Conservation (phyloP, 2,888 invertebrate genomes). For the Scaptomyza caliginosa region DNA sequence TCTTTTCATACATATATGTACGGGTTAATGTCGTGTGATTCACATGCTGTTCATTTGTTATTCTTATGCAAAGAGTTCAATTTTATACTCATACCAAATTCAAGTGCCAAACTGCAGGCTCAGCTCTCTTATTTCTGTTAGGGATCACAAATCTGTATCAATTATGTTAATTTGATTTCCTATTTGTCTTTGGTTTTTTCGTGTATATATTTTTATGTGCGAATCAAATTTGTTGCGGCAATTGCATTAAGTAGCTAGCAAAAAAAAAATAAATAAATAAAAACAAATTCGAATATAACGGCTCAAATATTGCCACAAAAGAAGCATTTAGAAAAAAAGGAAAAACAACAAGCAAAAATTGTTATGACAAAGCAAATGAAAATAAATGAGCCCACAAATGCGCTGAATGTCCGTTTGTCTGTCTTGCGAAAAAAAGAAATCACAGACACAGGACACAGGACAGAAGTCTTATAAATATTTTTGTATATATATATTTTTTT, state of each 20-base stretch:
- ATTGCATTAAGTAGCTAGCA: conserved; percentile 70
- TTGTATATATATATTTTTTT: neutral
- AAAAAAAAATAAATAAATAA: too few relatives aligned
- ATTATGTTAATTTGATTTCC: conserved; percentile 75
- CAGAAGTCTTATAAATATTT: conserved; percentile 16
- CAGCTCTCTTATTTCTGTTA: neutral
- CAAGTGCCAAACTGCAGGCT: conserved; percentile 5
- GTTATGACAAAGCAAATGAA: conserved; percentile 78
- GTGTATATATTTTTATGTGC: conserved; percentile 51
- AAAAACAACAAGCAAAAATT: conserved; percentile 47
- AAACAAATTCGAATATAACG: conserved; percentile 58
- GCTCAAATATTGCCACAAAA: conserved; percentile 38
- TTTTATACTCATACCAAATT: conserved; percentile 17
- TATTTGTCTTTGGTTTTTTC: conserved; percentile 26
- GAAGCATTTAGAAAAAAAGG: conserved; percentile 27
- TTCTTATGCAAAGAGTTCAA: conserved; percentile 10
- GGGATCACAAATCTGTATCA: conserved; percentile 60
- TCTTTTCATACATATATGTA: neutral
- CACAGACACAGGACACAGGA: conserved; percentile 28
- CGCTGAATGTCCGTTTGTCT: conserved; percentile 15
- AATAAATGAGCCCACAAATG: conserved; percentile 79
- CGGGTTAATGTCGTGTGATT: conserved; percentile 18
- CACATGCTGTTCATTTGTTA: conserved; percentile 40
- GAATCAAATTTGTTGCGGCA: conserved; percentile 73
- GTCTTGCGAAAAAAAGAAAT: conserved; percentile 20